Evolutionary conservation across 2,113 vertebrate genomes (phyloP).

Genomic region (Noctilio leporinus): DNA sequence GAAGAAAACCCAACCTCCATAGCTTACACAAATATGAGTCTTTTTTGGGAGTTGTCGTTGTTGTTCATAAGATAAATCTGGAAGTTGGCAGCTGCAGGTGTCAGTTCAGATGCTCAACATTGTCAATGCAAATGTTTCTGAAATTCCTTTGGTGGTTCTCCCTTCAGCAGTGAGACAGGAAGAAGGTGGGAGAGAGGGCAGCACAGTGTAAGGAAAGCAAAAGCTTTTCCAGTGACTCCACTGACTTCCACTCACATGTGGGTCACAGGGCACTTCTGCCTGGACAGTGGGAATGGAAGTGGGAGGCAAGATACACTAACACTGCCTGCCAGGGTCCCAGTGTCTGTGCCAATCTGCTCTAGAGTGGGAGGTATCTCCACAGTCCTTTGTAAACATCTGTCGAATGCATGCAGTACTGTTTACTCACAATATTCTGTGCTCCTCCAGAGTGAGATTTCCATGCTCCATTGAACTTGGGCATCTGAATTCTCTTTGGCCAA

Average conservation of each 20-base stretch:
- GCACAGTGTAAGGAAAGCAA: not conserved
- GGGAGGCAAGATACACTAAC: not conserved
- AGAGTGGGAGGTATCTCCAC: not conserved
- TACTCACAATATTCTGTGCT: not conserved
- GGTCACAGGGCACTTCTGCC: not conserved
- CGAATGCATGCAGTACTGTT: not conserved
- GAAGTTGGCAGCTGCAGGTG: not conserved
- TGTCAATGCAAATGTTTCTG: not conserved
- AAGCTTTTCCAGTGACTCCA: not conserved
- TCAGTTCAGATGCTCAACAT: not conserved
- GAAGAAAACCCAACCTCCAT: not conserved
- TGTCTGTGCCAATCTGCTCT: not conserved
- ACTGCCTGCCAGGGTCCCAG: not conserved
- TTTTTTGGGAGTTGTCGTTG: no score
- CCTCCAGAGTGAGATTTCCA: not conserved
- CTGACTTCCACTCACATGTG: not conserved
- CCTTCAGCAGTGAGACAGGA: not conserved
- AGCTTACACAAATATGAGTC: not conserved
- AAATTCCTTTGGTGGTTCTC: not conserved
- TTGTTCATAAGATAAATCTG: not conserved
- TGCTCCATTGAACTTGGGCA: not conserved
- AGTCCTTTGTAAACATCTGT: not conserved
- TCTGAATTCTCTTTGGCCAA: not conserved
- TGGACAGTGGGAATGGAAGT: not conserved
- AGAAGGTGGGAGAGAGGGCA: not conserved